Evolutionary conservation across 2,888 invertebrate genomes (phyloP).

Genomic region (Anoncus sp.): DNA sequence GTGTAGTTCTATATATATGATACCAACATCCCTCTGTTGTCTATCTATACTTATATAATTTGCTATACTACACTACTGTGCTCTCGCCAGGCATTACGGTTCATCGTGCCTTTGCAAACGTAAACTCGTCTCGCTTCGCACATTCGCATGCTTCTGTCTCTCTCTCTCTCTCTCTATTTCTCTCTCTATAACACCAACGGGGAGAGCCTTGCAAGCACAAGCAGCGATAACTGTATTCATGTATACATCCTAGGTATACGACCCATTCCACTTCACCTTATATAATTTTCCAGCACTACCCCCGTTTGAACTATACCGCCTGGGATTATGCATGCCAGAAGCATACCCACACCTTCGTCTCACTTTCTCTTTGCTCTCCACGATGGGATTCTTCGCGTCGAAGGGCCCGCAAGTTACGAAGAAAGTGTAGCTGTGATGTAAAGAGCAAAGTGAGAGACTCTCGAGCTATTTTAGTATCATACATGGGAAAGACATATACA

Average conservation of each 20-base stretch:
- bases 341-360: neutral
- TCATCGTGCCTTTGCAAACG: constrained; percentile 54
- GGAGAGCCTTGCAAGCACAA: constrained; percentile 5
- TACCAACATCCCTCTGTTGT: constrained; percentile 3
- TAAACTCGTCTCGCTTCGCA: constrained; percentile 12
- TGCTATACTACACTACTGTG: neutral
- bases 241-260: constrained; percentile 2
- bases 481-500: neutral
- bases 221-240: constrained; percentile 2
- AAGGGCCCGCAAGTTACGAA: neutral
- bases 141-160: constrained; percentile 23
- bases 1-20: constrained; percentile 8
- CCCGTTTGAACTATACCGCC: constrained; percentile 34
- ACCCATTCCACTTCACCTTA: constrained; percentile 33
- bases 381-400: neutral
- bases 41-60: neutral
- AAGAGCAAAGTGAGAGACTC: neutral
- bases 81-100: constrained; percentile 29
- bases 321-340: constrained; percentile 13
- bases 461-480: constrained; percentile 5
- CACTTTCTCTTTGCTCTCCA: neutral
- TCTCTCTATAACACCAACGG: constrained; percentile 15
- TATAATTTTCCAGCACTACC: constrained; percentile 35
- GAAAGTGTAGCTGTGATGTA: neutral
- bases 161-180: no score